These are phyloP conservation scores for Buphagus erythrorhynchus DNA, from an alignment of 2,797 vertebrate genomes.

Conservation along the genomic window DNA sequence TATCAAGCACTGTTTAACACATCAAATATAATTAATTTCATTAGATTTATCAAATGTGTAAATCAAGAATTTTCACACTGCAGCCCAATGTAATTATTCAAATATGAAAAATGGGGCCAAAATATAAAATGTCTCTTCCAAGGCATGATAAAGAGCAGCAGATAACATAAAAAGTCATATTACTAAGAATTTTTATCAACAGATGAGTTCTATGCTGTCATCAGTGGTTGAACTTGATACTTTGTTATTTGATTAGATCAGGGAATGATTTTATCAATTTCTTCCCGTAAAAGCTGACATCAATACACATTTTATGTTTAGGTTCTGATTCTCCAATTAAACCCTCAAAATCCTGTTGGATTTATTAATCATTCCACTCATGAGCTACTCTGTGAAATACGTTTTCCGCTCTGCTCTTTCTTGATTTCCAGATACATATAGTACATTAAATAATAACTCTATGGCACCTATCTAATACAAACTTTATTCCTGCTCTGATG, in stretches of 20 bases:
- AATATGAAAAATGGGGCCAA: background rate
- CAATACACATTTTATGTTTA: background rate
- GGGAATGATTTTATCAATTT: background rate
- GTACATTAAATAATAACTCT: background rate
- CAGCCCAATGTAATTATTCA: background rate
- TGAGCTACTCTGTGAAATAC: background rate
- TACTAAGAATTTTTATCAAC: constrained; percentile 49
- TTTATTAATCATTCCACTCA: background rate
- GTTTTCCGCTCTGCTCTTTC: background rate
- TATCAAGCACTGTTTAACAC: background rate
- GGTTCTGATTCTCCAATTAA: background rate
- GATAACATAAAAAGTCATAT: constrained; percentile 70
- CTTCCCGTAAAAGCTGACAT: background rate
- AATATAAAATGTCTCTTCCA: constrained; percentile 1
- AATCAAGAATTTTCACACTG: background rate
- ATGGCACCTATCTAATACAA: background rate
- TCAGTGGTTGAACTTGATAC: background rate
- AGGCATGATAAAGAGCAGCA: constrained; percentile 4
- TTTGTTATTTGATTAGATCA: background rate
- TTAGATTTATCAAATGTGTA: background rate
- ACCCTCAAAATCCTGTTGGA: background rate
- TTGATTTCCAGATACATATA: background rate
- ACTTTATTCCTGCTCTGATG: background rate
- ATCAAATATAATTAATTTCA: background rate
- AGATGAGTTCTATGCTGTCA: background rate